A percentile compares a stretch with the other conserved stretches of the same genome.
phyloP scores from a whole-genome alignment of 2,888 invertebrate genomes.

The Gerosis bhagava region DNA sequence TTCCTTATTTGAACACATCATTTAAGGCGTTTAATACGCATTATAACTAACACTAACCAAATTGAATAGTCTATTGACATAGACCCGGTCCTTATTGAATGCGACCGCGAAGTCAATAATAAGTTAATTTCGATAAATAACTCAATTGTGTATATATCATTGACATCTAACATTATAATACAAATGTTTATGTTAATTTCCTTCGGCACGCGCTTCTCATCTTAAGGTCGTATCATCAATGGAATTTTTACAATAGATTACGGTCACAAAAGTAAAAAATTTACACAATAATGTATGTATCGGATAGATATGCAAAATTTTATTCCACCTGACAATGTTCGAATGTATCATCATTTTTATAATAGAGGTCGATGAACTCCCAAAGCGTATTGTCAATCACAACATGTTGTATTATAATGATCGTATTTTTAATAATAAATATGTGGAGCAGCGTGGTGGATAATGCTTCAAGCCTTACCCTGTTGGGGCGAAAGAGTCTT shows the following conservation, averaged over 20 bases:
- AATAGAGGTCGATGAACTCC: constrained; percentile 60
- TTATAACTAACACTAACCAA: too few relatives aligned
- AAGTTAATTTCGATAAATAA: constrained; percentile 15
- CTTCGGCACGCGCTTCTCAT: constrained; percentile 36
- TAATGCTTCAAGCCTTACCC: too few relatives aligned
- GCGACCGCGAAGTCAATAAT: not conserved
- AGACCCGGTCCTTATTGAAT: constrained; percentile 2
- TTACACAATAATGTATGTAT: constrained; percentile 60
- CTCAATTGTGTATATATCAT: not conserved
- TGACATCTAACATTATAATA: constrained; percentile 10
- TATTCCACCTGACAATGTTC: constrained; percentile 58
- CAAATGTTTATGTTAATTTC: constrained; percentile 41
- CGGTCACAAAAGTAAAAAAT: constrained; percentile 47
- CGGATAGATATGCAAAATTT: constrained; percentile 73
- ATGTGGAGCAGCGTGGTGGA: too few relatives aligned
- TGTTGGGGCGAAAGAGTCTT: too few relatives aligned
- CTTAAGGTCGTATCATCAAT: constrained; percentile 28
- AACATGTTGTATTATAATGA: constrained; percentile 39
- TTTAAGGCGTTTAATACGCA: too few relatives aligned
- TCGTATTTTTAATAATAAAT: too few relatives aligned
- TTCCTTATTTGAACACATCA: too few relatives aligned
- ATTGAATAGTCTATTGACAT: not conserved
- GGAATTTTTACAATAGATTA: constrained; percentile 35
- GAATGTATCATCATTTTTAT: constrained; percentile 58
- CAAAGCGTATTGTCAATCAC: constrained; percentile 52